Conservation (phyloP, 2,797 vertebrate genomes). For the Melanotaenia nigrans region DNA sequence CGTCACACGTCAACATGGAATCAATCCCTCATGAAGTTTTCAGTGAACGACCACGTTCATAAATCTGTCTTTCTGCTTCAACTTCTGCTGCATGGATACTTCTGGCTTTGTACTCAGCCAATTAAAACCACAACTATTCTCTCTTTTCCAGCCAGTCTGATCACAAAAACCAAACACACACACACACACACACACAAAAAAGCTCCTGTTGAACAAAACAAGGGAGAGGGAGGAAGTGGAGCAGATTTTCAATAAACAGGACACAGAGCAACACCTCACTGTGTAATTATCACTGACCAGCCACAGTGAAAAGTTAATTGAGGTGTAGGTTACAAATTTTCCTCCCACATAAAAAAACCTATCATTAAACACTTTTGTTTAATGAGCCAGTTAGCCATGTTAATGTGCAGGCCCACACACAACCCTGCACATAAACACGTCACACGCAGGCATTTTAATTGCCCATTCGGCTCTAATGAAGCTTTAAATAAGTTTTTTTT, state of each 20-base stretch:
- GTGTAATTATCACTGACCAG: slow-evolving; percentile 63
- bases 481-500: slow-evolving; percentile 28
- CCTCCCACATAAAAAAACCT: slow-evolving; percentile 56
- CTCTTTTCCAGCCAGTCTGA: slow-evolving; percentile 26
- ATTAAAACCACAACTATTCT: slow-evolving; percentile 55
- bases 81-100: slow-evolving; percentile 3
- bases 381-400: slow-evolving; percentile 66
- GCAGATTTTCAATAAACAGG: slow-evolving; percentile 42
- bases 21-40: slow-evolving; percentile 32
- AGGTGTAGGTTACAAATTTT: slow-evolving; percentile 67
- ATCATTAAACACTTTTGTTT: slow-evolving; percentile 70
- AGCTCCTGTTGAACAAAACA: slow-evolving; percentile 4
- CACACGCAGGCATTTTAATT: slow-evolving; percentile 51
- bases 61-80: slow-evolving; percentile 16
- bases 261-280: slow-evolving; percentile 34
- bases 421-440: slow-evolving; percentile 47
- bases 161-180: slow-evolving; percentile 8
- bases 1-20: slow-evolving; percentile 31
- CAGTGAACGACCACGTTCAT: background rate
- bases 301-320: slow-evolving; percentile 58
- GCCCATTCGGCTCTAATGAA: slow-evolving; percentile 46
- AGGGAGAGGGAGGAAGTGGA: slow-evolving; percentile 12
- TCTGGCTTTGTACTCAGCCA: slow-evolving; percentile 48
- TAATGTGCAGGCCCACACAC: slow-evolving; percentile 53
- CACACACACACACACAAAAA: slow-evolving; percentile 1